Evolutionary conservation across 2,113 vertebrate genomes (phyloP).

Genomic region (Gambusia holbrooki): DNA sequence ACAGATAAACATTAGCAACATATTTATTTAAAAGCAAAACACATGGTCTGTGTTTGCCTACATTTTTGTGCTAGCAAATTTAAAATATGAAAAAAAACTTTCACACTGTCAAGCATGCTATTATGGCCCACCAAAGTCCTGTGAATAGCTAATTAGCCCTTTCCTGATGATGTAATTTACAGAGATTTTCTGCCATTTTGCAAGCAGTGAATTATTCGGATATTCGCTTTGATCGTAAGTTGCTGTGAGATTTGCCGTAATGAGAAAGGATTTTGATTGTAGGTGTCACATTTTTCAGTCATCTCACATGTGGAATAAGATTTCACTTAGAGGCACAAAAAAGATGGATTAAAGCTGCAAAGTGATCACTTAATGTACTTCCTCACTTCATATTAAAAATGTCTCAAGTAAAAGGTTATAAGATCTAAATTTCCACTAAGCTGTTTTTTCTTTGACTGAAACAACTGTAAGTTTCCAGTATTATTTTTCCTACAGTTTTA

Average conservation of each 20-base stretch:
- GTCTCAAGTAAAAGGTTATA: not conserved
- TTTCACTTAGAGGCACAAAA: not conserved
- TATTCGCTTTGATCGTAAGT: constrained; percentile 2
- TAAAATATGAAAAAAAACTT: no score
- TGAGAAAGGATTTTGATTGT: constrained; percentile 28
- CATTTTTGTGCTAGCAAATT: no score
- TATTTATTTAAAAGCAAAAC: not conserved
- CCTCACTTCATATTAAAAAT: no score
- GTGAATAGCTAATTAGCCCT: no score
- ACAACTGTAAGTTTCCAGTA: no score
- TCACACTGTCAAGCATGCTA: no score
- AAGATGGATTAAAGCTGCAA: not conserved
- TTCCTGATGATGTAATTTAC: no score
- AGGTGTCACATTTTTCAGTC: constrained; percentile 31
- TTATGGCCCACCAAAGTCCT: no score
- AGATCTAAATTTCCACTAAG: not conserved
- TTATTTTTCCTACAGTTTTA: not conserved
- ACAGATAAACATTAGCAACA: not conserved
- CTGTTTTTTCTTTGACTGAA: not conserved
- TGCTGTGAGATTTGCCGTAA: constrained; percentile 25
- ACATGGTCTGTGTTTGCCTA: not conserved
- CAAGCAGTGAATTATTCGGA: constrained; percentile 1
- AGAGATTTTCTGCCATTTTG: not conserved
- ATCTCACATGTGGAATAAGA: constrained; percentile 19
- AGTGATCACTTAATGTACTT: not conserved